phyloP scores from a whole-genome alignment of 2,797 vertebrate species.

The Thalassophryne amazonica region DNA sequence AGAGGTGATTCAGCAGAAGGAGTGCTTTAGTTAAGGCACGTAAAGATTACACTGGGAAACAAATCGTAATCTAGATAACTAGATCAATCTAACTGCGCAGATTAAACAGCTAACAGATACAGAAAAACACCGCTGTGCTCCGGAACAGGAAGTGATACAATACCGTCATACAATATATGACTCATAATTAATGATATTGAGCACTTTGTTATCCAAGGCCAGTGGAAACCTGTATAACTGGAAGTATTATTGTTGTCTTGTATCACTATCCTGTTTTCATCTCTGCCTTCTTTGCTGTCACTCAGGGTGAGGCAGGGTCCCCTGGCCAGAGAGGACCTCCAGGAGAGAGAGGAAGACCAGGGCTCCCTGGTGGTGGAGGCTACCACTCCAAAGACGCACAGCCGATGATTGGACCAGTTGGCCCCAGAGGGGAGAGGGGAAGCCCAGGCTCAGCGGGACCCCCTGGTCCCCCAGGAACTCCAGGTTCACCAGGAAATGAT shows the following conservation, averaged over 20 bases:
- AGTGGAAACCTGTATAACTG: too few relatives aligned
- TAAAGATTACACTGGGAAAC: too few relatives aligned
- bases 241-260: background rate
- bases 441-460: conserved; percentile 77
- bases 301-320: conserved; percentile 87
- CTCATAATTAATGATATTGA: too few relatives aligned
- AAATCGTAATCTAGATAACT: too few relatives aligned
- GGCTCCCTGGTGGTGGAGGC: conserved; percentile 82
- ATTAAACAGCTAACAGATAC: too few relatives aligned
- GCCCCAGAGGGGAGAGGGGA: conserved; percentile 90
- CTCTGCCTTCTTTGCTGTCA: background rate
- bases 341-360: conserved; percentile 91
- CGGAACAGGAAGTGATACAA: too few relatives aligned
- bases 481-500: conserved; percentile 82
- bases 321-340: conserved; percentile 82
- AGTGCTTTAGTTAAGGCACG: too few relatives aligned
- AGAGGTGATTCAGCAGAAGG: too few relatives aligned
- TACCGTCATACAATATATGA: too few relatives aligned
- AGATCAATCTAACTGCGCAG: too few relatives aligned
- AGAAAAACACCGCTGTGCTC: too few relatives aligned
- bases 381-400: conserved; percentile 84
- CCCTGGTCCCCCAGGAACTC: conserved; percentile 78
- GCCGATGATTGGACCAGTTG: conserved; percentile 83
- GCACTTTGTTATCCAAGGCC: too few relatives aligned
- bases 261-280: background rate